Evolutionary conservation across 2,113 vertebrate genomes (phyloP).

Genomic region (Balaeniceps rex): DNA sequence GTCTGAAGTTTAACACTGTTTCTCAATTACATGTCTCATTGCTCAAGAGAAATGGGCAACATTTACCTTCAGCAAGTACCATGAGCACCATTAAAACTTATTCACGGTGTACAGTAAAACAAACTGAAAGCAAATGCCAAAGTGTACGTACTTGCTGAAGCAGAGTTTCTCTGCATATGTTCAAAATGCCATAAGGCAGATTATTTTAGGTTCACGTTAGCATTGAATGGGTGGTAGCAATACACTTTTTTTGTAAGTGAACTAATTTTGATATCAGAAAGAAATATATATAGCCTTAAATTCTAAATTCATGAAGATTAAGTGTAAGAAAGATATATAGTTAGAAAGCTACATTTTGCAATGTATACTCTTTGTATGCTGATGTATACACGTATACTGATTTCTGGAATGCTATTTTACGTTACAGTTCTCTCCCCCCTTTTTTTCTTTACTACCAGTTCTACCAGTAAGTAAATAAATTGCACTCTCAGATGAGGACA

Average conservation of each 20-base stretch:
- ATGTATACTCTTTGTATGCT: not conserved
- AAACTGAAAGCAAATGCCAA: not conserved
- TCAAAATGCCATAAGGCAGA: not conserved
- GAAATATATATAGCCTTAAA: not conserved
- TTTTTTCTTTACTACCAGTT: not conserved
- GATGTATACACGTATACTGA: not conserved
- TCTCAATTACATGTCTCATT: not conserved
- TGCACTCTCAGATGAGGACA: not conserved
- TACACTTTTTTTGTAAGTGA: not conserved
- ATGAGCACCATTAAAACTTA: not conserved
- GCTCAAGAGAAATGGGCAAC: not conserved
- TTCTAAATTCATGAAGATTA: not conserved
- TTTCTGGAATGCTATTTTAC: not conserved
- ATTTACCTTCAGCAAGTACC: constrained; percentile 12
- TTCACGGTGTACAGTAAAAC: not conserved
- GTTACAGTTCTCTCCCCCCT: not conserved
- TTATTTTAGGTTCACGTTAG: not conserved
- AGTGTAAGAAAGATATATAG: not conserved
- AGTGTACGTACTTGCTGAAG: not conserved
- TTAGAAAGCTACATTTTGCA: not conserved
- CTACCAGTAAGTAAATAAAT: not conserved
- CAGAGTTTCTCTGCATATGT: not conserved
- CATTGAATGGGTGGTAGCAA: not conserved
- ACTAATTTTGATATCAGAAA: not conserved
- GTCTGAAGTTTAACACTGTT: not conserved